Conservation (phyloP, 2,888 invertebrate genomes). For the Megamerina dolium region DNA sequence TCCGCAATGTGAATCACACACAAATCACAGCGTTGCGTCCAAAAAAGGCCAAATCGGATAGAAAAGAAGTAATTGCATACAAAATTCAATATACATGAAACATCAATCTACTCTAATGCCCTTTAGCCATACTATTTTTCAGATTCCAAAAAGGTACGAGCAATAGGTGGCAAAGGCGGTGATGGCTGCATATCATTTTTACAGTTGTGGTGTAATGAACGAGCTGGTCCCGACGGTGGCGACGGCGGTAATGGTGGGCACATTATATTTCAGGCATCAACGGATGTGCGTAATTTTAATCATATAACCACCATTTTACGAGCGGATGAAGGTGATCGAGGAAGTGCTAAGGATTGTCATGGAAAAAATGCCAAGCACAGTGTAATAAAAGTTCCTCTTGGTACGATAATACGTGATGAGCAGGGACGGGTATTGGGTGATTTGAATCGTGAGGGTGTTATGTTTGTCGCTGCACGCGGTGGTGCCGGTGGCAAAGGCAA, state of each 20-base stretch:
- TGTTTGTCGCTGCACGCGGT: constrained; percentile 91
- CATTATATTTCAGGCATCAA: constrained; percentile 72
- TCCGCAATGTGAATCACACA: neutral
- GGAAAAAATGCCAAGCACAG: constrained; percentile 75
- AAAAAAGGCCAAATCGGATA: constrained; percentile 50
- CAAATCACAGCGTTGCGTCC: constrained; percentile 43
- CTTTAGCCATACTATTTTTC: constrained; percentile 60
- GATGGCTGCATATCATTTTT: constrained; percentile 88
- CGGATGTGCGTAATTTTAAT: constrained; percentile 64
- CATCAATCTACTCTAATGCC: too few relatives aligned
- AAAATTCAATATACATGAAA: too few relatives aligned
- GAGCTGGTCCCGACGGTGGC: constrained; percentile 84
- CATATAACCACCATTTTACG: constrained; percentile 57
- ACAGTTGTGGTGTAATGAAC: constrained; percentile 73
- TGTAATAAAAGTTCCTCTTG: constrained; percentile 73
- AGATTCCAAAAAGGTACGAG: constrained; percentile 62
- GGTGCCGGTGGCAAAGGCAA: constrained; percentile 97
- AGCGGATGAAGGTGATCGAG: constrained; percentile 68
- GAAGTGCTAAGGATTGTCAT: constrained; percentile 67
- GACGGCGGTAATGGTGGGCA: constrained; percentile 97
- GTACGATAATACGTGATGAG: constrained; percentile 63
- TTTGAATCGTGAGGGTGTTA: constrained; percentile 59
- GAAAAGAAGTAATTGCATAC: constrained; percentile 43
- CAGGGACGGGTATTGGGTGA: constrained; percentile 61
- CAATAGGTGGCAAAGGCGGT: constrained; percentile 84